Percentiles rank a stretch among this genome's conserved stretches.
These are phyloP conservation scores for Hemicentrotus pulcherrimus DNA, from an alignment of 35 echinoderm and acorn worm species.

Conservation along the genomic window DNA sequence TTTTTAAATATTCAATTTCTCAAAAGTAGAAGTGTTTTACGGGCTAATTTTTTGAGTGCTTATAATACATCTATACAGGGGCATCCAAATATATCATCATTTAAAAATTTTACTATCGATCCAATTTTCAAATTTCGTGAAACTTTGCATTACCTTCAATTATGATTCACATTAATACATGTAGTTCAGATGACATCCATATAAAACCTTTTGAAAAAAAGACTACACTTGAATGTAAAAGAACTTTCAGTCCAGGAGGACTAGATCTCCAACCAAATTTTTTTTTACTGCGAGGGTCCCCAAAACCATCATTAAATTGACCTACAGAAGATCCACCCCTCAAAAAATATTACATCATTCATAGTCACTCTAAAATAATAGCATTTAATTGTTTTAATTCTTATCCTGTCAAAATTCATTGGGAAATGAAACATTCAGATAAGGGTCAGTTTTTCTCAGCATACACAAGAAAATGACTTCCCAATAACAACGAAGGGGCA, in stretches of 20 bases:
- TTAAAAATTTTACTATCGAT: too few species aligned
- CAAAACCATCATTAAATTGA: background rate
- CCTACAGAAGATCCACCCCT: background rate
- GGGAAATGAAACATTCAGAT: background rate
- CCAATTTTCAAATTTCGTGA: too few species aligned
- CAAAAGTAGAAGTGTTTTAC: too few species aligned
- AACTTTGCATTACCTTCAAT: too few species aligned
- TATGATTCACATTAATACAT: background rate
- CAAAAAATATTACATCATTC: background rate
- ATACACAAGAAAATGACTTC: background rate
- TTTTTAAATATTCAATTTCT: too few species aligned
- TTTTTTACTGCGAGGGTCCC: background rate
- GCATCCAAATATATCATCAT: too few species aligned
- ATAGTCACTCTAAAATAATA: background rate
- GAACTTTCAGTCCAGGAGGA: background rate
- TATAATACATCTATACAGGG: too few species aligned
- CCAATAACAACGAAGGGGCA: background rate
- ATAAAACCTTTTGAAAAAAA: background rate
- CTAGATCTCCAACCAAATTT: background rate
- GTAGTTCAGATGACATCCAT: background rate
- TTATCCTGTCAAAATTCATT: background rate
- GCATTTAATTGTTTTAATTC: background rate
- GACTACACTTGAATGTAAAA: background rate
- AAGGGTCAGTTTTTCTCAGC: background rate
- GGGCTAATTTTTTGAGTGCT: too few species aligned